A percentile compares a stretch with the other conserved stretches of the same genome.
Conservation (phyloP, 1,140 invertebrate genomes). For the Lucilia sericata region DNA sequence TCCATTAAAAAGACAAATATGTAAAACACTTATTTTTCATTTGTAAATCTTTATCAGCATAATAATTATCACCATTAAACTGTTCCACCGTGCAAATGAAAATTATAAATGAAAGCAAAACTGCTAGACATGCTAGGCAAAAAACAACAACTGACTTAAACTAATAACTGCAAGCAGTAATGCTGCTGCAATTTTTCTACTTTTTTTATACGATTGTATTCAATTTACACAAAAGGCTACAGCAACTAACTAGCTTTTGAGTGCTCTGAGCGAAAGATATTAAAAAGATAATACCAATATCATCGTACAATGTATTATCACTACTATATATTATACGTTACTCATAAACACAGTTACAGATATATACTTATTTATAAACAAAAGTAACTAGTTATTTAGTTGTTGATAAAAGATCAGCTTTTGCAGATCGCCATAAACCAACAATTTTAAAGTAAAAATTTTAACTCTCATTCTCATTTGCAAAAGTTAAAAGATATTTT, state of each 20-base stretch:
- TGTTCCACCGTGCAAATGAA: too few species aligned
- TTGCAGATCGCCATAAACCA: too few species aligned
- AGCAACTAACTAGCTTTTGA: too few species aligned
- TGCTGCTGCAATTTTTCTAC: neutral
- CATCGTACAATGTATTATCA: neutral
- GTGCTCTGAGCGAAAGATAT: too few species aligned
- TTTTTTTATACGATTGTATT: neutral
- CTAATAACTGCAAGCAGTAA: constrained; percentile 18
- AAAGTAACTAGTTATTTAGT: neutral
- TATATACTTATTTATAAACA: neutral
- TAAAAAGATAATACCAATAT: neutral
- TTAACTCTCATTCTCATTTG: neutral
- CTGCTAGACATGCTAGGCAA: neutral
- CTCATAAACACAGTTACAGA: neutral
- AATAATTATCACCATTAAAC: too few species aligned
- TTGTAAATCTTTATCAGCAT: too few species aligned
- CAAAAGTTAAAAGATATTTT: neutral
- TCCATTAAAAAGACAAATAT: too few species aligned
- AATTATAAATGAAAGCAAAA: neutral
- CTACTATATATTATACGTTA: too few species aligned
- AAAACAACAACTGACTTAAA: neutral
- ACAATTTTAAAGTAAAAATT: too few species aligned
- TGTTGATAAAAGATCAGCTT: too few species aligned
- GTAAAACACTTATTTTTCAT: too few species aligned
- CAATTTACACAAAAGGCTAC: neutral